phyloP scores from a whole-genome alignment of 2,797 vertebrate genomes.

The Sylvilagus floridanus region DNA sequence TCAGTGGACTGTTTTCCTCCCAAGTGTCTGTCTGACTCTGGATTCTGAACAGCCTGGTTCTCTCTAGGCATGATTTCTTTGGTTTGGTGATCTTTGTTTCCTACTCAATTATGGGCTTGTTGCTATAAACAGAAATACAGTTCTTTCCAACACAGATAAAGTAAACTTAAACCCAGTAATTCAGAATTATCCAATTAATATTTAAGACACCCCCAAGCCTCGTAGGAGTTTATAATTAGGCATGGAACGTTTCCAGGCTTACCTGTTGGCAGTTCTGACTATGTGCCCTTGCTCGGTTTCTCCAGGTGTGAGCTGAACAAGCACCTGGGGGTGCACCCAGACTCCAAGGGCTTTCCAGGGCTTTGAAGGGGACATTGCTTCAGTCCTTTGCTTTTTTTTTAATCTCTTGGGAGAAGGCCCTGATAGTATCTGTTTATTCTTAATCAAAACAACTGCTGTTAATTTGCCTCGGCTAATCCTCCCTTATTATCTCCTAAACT shows the following conservation, averaged over 20 bases:
- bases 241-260: background rate
- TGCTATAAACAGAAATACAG: background rate
- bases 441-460: background rate
- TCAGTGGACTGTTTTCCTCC: slow-evolving; percentile 8
- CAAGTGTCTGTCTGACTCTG: background rate
- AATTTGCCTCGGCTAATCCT: slow-evolving; percentile 15
- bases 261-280: background rate
- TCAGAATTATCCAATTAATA: slow-evolving; percentile 6
- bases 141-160: slow-evolving; percentile 11
- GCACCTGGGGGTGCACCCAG: background rate
- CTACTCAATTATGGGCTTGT: background rate
- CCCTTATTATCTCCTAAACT: background rate
- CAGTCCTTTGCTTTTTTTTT: background rate
- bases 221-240: background rate
- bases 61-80: background rate
- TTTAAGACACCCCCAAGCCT: background rate
- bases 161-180: slow-evolving; percentile 6
- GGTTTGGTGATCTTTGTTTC: background rate
- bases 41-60: background rate
- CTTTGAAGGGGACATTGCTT: background rate
- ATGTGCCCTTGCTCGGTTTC: background rate
- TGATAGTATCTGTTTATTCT: slow-evolving; percentile 15
- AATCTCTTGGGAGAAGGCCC: background rate
- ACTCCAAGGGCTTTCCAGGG: background rate
- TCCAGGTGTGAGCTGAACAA: background rate